phyloP scores from a whole-genome alignment of 1,140 invertebrate species.

The Eupristina koningsbergeri region DNA sequence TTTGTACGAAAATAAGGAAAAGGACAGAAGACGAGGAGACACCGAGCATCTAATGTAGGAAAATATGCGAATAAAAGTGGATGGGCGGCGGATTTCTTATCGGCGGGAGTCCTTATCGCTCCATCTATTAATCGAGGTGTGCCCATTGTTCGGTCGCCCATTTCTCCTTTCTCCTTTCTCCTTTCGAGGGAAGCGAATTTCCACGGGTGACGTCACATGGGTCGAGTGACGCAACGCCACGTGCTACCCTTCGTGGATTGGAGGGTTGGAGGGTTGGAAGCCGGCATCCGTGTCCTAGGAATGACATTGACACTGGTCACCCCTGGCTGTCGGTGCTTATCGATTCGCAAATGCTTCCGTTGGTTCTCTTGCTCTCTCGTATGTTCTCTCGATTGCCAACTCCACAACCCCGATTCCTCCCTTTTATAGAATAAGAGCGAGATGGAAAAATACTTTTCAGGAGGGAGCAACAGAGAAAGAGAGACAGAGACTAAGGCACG shows the following conservation, averaged over 20 bases:
- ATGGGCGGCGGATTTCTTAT: not conserved
- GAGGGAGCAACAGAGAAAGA: not conserved
- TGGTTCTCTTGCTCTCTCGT: not conserved
- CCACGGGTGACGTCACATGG: conserved; percentile 57
- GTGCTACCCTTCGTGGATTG: conserved; percentile 1
- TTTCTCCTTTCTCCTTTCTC: no score
- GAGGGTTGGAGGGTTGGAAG: conserved; percentile 14
- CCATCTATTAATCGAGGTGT: not conserved
- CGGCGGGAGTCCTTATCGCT: not conserved
- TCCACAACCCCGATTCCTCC: not conserved
- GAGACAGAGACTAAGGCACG: not conserved
- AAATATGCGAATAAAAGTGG: not conserved
- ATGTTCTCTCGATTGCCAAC: conserved; percentile 24
- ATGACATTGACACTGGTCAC: conserved; percentile 64
- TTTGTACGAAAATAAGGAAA: not conserved
- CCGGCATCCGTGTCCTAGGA: conserved; percentile 56
- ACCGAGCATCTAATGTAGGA: not conserved
- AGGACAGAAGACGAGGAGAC: not conserved
- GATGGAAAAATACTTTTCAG: no score
- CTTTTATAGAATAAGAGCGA: no score
- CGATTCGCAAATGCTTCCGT: conserved; percentile 7
- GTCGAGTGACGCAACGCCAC: conserved; percentile 57
- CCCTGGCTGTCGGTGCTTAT: conserved; percentile 11
- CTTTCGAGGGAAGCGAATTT: conserved; percentile 7
- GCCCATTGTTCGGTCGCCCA: no score